Evolutionary conservation across 2,888 invertebrate species (phyloP).

Genomic region (Clunio marinus): DNA sequence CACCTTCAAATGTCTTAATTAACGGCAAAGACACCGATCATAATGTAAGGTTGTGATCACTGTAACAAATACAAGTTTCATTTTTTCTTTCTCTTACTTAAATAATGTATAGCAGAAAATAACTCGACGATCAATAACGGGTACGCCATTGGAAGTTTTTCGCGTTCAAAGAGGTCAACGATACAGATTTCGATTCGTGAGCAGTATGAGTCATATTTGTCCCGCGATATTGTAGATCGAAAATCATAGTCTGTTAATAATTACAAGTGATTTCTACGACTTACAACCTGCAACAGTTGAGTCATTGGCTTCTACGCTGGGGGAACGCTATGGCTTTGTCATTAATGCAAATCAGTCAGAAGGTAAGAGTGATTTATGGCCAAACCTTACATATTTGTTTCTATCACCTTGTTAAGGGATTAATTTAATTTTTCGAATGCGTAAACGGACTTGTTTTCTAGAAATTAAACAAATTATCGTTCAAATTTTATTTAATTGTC

Average conservation of each 20-base stretch:
- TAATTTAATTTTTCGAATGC: no score
- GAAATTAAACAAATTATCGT: not conserved
- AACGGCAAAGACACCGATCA: constrained; percentile 45
- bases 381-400: not conserved
- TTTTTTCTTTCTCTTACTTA: no score
- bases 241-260: constrained; percentile 46
- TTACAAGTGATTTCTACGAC: constrained; percentile 47
- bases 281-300: constrained; percentile 44
- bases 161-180: constrained; percentile 44
- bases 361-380: constrained; percentile 40
- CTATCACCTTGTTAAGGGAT: no score
- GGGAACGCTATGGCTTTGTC: constrained; percentile 55
- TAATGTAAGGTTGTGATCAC: constrained; percentile 41
- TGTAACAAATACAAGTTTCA: not conserved
- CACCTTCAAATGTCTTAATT: constrained; percentile 45
- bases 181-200: constrained; percentile 50
- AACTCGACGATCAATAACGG: constrained; percentile 25
- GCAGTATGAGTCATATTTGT: constrained; percentile 47
- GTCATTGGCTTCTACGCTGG: constrained; percentile 47
- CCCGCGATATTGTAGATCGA: constrained; percentile 47
- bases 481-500: no score
- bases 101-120: constrained; percentile 8
- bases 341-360: constrained; percentile 49
- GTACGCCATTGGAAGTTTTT: constrained; percentile 44
- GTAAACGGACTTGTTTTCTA: no score